Evolutionary conservation across 2,888 invertebrate genomes (phyloP).

Genomic region (Eupelmus urozonus): DNA sequence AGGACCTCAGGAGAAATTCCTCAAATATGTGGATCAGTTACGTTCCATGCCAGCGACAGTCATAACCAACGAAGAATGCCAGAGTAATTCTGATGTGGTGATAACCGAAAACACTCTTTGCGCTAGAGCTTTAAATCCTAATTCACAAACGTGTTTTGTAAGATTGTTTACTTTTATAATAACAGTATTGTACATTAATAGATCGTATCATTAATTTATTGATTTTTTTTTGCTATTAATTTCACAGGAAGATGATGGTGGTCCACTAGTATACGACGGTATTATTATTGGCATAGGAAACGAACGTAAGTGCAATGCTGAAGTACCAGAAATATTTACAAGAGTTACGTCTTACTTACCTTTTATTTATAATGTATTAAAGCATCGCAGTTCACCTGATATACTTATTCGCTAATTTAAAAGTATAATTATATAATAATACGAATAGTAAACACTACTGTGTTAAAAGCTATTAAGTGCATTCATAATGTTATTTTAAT

Average conservation of each 20-base stretch:
- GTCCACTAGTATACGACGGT: constrained; percentile 16
- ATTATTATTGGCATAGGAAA: constrained; percentile 30
- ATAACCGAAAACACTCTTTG: constrained; percentile 13
- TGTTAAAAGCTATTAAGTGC: no score
- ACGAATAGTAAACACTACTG: no score
- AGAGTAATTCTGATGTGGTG: neutral
- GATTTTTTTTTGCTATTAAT: neutral
- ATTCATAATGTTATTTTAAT: no score
- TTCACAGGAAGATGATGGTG: constrained; percentile 32
- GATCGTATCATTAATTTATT: neutral
- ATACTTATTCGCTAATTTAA: neutral
- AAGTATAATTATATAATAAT: no score
- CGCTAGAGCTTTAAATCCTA: neutral
- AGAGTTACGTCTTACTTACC: constrained; percentile 17
- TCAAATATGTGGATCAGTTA: neutral
- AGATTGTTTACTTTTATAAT: constrained; percentile 3
- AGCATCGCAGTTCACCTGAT: neutral
- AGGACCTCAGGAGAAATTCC: neutral
- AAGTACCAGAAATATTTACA: constrained; percentile 25
- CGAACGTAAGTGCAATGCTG: neutral
- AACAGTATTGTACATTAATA: neutral
- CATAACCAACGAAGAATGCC: constrained; percentile 26
- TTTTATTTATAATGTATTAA: constrained; percentile 13
- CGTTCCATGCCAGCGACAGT: neutral
- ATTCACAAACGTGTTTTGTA: constrained; percentile 8